Percentiles rank a stretch among this genome's conserved stretches.
These are phyloP conservation scores for Iphiclides podalirius DNA, from an alignment of 2,888 invertebrate genomes.

Conservation along the genomic window DNA sequence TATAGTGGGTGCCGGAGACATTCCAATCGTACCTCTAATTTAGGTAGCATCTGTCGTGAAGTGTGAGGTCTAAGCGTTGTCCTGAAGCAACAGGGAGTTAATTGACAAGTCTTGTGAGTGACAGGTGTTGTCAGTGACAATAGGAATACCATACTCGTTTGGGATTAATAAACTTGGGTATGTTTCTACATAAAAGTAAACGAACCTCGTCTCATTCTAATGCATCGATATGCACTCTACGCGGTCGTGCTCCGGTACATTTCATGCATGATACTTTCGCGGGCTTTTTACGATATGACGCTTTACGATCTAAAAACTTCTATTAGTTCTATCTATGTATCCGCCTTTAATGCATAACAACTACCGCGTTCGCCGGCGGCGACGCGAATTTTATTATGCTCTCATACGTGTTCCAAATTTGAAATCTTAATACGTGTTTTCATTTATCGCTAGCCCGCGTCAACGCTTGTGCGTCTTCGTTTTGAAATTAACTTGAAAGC, in stretches of 20 bases:
- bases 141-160: too few species aligned
- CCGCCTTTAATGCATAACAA: background rate
- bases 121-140: too few species aligned
- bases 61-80: too few species aligned
- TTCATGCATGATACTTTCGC: slow-evolving; percentile 34
- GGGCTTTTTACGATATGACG: background rate
- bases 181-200: slow-evolving; percentile 44
- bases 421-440: background rate
- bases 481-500: too few species aligned
- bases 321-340: background rate
- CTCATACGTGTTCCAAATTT: background rate
- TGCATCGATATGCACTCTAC: slow-evolving; percentile 30
- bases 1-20: too few species aligned
- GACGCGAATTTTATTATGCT: background rate
- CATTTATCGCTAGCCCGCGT: too few species aligned
- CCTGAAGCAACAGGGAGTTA: too few species aligned
- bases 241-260: slow-evolving; percentile 32
- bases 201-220: slow-evolving; percentile 46
- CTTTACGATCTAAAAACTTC: background rate
- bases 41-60: too few species aligned
- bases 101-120: too few species aligned
- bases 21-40: too few species aligned
- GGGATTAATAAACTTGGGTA: background rate
- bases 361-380: background rate
- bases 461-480: too few species aligned